Base-by-base conservation (phyloP, 2,113 vertebrate genomes). In the Parotia lawesii region DNA sequence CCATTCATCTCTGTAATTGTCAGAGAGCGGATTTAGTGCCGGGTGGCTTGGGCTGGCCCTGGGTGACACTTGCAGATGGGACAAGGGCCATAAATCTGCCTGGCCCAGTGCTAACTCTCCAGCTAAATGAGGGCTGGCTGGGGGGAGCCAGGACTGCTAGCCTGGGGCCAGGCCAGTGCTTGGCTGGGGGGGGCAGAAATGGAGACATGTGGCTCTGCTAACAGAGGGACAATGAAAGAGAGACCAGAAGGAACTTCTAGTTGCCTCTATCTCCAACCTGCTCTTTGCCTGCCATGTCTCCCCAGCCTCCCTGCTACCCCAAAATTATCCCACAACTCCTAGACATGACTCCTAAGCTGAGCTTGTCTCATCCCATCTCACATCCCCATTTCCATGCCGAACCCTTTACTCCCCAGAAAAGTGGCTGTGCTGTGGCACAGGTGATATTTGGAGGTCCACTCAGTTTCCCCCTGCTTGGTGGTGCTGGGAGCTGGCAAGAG, bases 101-200 rank as follows among this genome's bases (percentile, higher is more conserved):
- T 37, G 76, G 93, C 93, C 85, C 95, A 82, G 96, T 66, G 93
- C 85, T 96, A 97, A 97, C 95, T 97, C 97, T 97, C 83, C 85
- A 79, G 89, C 90, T 96, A 95, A 96, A 91, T 94, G 90, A 91
- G 94, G 54, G 69, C 86, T 94, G 93, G 80, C 37, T 67, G 45
- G 35, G 44, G 62, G 57, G 48, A 42, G 42, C 2, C 6, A 2
- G 48, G 65, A 71, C 79, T 78, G 66, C 44, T 87, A 48, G 78
- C 85, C 82, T 7, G 4, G 44, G 70, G 85, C 85, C 42, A 60
- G 87, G 64, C 64, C 22, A 0, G 53, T 33, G 25, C 56, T 67
- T 81, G 56, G 70, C 60, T 62, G 58, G 22, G n/a, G 42, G 53
- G 40, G 37, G 38, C 37, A 10, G 37, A 77, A 62, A 25, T 10